These are phyloP conservation scores for Junco hyemalis DNA, from an alignment of 2,113 vertebrate species.

Conservation along the genomic window DNA sequence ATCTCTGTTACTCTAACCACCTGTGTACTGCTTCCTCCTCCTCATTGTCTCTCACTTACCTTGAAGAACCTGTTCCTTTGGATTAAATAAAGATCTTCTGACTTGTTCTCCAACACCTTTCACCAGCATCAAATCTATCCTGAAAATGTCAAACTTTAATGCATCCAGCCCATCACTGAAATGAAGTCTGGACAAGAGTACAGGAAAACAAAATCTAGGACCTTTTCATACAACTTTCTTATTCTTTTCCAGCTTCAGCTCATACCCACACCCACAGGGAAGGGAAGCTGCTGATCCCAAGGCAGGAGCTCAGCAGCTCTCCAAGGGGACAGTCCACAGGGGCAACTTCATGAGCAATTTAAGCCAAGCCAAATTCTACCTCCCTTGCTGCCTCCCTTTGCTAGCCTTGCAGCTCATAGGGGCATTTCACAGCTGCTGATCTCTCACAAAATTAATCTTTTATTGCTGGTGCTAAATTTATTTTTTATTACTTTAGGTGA, in stretches of 20 bases:
- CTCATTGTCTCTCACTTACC: neutral
- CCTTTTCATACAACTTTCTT: neutral
- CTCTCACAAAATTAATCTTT: neutral
- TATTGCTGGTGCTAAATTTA: neutral
- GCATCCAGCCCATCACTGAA: neutral
- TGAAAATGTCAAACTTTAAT: neutral
- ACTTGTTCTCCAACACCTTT: neutral
- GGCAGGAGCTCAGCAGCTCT: neutral
- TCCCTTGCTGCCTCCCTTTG: neutral
- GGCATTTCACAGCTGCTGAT: neutral
- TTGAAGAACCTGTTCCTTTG: neutral
- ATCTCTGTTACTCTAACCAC: neutral
- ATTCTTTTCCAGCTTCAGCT: neutral
- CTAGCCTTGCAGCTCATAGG: neutral
- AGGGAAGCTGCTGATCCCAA: neutral
- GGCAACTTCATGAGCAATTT: neutral
- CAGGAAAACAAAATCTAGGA: neutral
- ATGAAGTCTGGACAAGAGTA: neutral
- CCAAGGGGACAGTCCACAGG: neutral
- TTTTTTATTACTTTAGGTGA: neutral
- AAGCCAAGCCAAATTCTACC: neutral
- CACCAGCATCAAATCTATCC: neutral
- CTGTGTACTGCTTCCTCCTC: neutral
- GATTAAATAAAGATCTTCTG: neutral
- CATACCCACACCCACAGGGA: neutral